These are phyloP conservation scores for Patella vulgata DNA, from an alignment of 1,140 invertebrate species.

Conservation along the genomic window DNA sequence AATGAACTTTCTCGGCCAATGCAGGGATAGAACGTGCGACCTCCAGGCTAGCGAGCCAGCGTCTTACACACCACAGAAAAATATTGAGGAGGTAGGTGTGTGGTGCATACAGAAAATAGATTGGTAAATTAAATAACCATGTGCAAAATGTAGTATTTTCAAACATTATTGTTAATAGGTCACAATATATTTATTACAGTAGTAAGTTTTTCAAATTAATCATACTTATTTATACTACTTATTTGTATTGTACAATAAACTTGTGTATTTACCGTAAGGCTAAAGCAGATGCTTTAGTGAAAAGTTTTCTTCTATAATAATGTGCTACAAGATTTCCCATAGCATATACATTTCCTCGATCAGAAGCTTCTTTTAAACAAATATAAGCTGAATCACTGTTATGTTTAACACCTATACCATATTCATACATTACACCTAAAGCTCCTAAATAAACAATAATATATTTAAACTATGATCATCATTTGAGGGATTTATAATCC, in stretches of 20 bases:
- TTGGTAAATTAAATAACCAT: too few relatives aligned
- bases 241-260: too few relatives aligned
- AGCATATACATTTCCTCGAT: constrained; percentile 67
- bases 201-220: too few relatives aligned
- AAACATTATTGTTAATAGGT: too few relatives aligned
- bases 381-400: constrained; percentile 57
- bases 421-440: constrained; percentile 65
- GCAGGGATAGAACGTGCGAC: too few relatives aligned
- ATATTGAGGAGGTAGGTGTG: neutral
- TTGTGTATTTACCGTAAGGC: constrained; percentile 59
- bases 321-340: constrained; percentile 64
- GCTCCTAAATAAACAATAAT: constrained; percentile 49
- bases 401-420: constrained; percentile 61
- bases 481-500: too few relatives aligned
- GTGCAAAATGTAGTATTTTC: too few relatives aligned
- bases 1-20: too few relatives aligned
- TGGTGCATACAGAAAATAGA: neutral
- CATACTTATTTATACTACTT: too few relatives aligned
- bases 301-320: constrained; percentile 65
- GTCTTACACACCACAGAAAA: neutral
- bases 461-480: too few relatives aligned
- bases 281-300: constrained; percentile 64
- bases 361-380: constrained; percentile 62
- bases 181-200: too few relatives aligned
- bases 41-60: too few relatives aligned